Evolutionary conservation across 2,888 invertebrate species (phyloP).

Genomic region (Trachelus iudaicus): DNA sequence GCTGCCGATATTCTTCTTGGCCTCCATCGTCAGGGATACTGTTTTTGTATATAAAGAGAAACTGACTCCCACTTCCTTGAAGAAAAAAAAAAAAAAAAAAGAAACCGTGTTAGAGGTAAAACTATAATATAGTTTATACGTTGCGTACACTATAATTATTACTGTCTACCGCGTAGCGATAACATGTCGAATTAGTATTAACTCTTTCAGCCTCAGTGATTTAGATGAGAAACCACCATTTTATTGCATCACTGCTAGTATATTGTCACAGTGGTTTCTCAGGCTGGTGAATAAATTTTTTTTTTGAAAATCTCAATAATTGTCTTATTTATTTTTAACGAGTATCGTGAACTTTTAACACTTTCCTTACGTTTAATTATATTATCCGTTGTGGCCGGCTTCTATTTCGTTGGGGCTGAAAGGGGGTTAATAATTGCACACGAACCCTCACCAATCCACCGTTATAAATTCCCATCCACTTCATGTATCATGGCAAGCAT

Average conservation of each 20-base stretch:
- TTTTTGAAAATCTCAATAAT: neutral
- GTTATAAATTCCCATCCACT: neutral
- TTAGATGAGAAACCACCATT: neutral
- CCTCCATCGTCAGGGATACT: neutral
- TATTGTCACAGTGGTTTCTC: neutral
- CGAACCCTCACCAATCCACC: neutral
- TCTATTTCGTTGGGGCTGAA: neutral
- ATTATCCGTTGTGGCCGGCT: neutral
- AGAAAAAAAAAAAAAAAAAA: slow-evolving; percentile 24
- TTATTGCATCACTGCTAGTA: neutral
- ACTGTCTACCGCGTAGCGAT: slow-evolving; percentile 48
- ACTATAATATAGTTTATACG: slow-evolving; percentile 44
- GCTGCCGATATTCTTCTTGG: neutral
- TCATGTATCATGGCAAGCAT: neutral
- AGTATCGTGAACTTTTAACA: neutral
- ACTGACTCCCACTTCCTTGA: neutral
- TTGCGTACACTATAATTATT: slow-evolving; percentile 44
- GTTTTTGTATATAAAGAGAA: neutral
- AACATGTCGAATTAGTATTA: slow-evolving; percentile 43
- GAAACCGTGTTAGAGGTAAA: slow-evolving; percentile 37
- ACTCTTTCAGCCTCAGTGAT: slow-evolving; percentile 14
- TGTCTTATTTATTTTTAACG: neutral
- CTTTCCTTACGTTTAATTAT: neutral
- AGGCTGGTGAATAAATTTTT: neutral
- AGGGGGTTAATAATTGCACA: neutral